A percentile compares a stretch with the other conserved stretches of the same genome.
phyloP scores from a whole-genome alignment of 1,140 invertebrate genomes.

The Elysia chlorotica region DNA sequence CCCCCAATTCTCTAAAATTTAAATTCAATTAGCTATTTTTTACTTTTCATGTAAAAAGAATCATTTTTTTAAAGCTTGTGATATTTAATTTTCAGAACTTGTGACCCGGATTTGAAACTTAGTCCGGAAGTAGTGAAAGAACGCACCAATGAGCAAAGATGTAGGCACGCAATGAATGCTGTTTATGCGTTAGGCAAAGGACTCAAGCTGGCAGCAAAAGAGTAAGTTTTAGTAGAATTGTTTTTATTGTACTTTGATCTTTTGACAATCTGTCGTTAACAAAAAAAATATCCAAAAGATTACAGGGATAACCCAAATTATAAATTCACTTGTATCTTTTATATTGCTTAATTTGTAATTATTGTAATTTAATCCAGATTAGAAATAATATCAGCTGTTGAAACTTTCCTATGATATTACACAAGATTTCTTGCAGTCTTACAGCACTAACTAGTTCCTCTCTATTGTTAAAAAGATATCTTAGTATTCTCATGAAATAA shows the following conservation, averaged over 20 bases:
- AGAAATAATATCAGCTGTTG: too few relatives aligned
- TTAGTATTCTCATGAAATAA: too few relatives aligned
- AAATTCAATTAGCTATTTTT: not conserved
- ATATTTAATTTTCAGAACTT: slow-evolving; percentile 2
- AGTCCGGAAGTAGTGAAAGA: slow-evolving; percentile 18
- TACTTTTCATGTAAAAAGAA: not conserved
- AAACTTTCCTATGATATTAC: too few relatives aligned
- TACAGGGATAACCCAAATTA: too few relatives aligned
- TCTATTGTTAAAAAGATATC: too few relatives aligned
- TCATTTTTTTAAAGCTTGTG: not conserved
- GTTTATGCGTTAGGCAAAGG: slow-evolving; percentile 39
- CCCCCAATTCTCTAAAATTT: not conserved
- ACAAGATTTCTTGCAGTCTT: too few relatives aligned
- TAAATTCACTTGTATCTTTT: too few relatives aligned
- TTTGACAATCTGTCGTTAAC: not conserved
- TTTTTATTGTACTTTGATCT: slow-evolving; percentile 5
- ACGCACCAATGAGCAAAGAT: slow-evolving; percentile 37
- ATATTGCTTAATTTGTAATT: too few relatives aligned
- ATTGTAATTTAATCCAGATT: too few relatives aligned
- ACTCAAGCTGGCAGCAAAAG: slow-evolving; percentile 22
- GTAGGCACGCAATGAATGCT: slow-evolving; percentile 43
- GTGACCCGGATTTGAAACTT: slow-evolving; percentile 21
- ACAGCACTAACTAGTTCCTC: too few relatives aligned
- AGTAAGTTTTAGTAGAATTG: slow-evolving; percentile 11
- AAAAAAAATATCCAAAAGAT: not conserved